Percentiles rank a stretch among this genome's conserved stretches.
phyloP scores from a whole-genome alignment of 2,888 invertebrate genomes.

The Hyalella azteca region DNA sequence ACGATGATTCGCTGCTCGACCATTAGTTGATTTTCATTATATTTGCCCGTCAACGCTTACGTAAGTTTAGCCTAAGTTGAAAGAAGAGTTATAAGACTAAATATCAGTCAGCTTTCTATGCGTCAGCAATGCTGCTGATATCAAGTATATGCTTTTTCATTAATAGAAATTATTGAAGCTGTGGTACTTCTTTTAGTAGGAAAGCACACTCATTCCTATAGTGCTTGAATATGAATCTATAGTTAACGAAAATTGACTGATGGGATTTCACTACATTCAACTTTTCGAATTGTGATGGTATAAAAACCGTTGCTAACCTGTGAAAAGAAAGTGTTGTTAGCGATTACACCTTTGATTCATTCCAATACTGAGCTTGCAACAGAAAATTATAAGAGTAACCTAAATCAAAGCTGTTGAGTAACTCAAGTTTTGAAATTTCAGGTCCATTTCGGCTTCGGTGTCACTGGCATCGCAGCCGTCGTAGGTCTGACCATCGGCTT shows the following conservation, averaged over 20 bases:
- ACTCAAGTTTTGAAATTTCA: neutral
- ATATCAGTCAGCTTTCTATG: too few species aligned
- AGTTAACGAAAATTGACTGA: neutral
- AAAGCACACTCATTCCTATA: neutral
- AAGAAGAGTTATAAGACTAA: too few species aligned
- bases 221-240: neutral
- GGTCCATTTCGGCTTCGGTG: neutral
- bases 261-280: neutral
- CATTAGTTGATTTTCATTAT: neutral
- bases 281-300: neutral
- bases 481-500: constrained; percentile 9
- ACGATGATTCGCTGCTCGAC: neutral
- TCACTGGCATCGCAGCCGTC: neutral
- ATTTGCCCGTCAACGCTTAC: neutral
- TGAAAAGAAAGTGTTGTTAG: neutral
- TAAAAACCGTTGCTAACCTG: neutral
- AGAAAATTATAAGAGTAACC: neutral
- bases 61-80: constrained; percentile 13
- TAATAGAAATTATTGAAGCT: neutral
- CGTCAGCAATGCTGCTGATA: too few species aligned
- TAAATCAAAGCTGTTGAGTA: neutral
- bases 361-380: neutral
- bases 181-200: neutral
- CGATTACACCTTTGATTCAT: neutral
- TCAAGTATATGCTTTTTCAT: neutral